Percentiles rank a stretch among this genome's conserved stretches.
Evolutionary conservation across 2,888 invertebrate species (phyloP).

Genomic region (Acanthosepion esculentum): DNA sequence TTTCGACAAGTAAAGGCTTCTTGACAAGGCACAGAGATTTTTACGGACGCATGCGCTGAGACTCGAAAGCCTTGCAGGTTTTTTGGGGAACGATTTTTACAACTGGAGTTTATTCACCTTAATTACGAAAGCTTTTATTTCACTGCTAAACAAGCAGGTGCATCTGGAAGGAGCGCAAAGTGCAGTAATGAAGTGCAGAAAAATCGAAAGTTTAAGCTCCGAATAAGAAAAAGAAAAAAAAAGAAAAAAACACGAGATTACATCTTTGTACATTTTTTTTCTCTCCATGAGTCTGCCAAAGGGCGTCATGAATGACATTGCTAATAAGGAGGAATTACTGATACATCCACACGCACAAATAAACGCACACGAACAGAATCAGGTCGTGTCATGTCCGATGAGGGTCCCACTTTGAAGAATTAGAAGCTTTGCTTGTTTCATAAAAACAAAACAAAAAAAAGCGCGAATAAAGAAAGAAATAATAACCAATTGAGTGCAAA

Average conservation of each 20-base stretch:
- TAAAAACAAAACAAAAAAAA: not conserved
- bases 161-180: not conserved
- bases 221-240: too few relatives aligned
- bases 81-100: not conserved
- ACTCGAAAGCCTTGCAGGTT: not conserved
- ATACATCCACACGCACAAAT: not conserved
- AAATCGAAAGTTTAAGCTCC: not conserved
- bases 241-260: not conserved
- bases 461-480: not conserved
- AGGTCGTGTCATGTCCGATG: not conserved
- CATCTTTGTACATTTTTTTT: not conserved
- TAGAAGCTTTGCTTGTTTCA: not conserved
- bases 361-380: not conserved
- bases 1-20: not conserved
- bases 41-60: not conserved
- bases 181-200: not conserved
- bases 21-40: not conserved
- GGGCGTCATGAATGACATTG: slow-evolving; percentile 10
- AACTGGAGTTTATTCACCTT: not conserved
- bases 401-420: not conserved
- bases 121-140: not conserved
- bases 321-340: not conserved
- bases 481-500: not conserved
- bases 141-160: not conserved
- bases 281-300: not conserved